Percentiles rank a stretch among this genome's conserved stretches.
phyloP scores from a whole-genome alignment of 2,113 vertebrate genomes.

The Holacanthus passer region DNA sequence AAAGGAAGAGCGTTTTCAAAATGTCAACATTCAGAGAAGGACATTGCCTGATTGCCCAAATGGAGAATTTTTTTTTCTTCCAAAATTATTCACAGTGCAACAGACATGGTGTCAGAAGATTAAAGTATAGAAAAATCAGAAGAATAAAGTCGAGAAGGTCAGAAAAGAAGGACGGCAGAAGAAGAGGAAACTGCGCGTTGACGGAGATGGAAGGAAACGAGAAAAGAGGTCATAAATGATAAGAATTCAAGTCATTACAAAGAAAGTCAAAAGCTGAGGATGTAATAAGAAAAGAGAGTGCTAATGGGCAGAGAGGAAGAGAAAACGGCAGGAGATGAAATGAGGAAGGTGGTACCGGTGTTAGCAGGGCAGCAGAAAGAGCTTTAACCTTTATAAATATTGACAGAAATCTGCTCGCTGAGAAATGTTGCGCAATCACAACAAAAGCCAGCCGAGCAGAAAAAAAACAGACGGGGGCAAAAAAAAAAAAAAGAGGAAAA shows the following conservation, averaged over 20 bases:
- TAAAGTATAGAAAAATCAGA: not conserved
- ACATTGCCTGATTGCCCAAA: not conserved
- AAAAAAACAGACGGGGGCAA: conserved; percentile 28
- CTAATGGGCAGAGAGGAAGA: conserved; percentile 16
- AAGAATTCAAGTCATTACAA: not conserved
- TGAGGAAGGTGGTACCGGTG: conserved; percentile 31
- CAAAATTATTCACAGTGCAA: conserved; percentile 5
- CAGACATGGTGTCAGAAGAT: not conserved
- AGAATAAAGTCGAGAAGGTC: not conserved
- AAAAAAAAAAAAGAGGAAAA: not conserved
- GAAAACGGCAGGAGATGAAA: conserved; percentile 40
- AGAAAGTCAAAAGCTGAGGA: not conserved
- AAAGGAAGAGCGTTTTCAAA: conserved; percentile 17
- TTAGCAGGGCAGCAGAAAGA: conserved; percentile 42
- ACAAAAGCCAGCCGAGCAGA: conserved; percentile 45
- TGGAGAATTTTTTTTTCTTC: not conserved
- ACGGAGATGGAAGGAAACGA: not conserved
- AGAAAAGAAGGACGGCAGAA: not conserved
- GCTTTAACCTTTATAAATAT: conserved; percentile 76
- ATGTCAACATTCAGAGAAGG: not conserved
- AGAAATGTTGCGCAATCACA: conserved; percentile 65
- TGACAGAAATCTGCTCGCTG: conserved; percentile 72
- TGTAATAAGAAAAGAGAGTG: conserved; percentile 9
- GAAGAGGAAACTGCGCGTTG: not conserved
- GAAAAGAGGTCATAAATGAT: not conserved